Evolutionary conservation across 2,113 vertebrate species (phyloP).

Genomic region (Odontophorus gujanensis): DNA sequence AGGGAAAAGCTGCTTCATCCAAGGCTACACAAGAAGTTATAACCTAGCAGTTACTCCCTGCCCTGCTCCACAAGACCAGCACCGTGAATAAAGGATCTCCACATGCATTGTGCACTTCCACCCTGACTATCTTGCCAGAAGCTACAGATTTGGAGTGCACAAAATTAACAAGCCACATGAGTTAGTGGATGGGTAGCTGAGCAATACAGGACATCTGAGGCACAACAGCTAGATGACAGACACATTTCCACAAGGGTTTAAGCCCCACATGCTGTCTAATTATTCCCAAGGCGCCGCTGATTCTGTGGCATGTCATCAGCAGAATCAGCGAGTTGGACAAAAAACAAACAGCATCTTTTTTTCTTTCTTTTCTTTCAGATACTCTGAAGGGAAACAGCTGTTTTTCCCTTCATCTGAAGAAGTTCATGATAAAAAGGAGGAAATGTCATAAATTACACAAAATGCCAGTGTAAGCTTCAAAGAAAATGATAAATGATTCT

Average conservation of each 20-base stretch:
- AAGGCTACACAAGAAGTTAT: background rate
- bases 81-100: background rate
- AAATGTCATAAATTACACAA: slow-evolving; percentile 82
- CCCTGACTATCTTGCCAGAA: background rate
- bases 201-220: slow-evolving; percentile 69
- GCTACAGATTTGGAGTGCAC: background rate
- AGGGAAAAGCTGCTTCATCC: background rate
- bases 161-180: slow-evolving; percentile 32
- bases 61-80: background rate
- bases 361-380: slow-evolving; percentile 68
- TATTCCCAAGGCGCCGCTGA: slow-evolving; percentile 60
- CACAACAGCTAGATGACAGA: slow-evolving; percentile 66
- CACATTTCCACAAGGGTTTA: slow-evolving; percentile 60
- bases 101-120: background rate
- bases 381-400: slow-evolving; percentile 78
- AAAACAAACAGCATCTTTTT: slow-evolving; percentile 72
- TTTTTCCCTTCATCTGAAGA: slow-evolving; percentile 78
- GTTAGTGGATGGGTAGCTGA: slow-evolving; percentile 55
- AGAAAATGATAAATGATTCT: slow-evolving; percentile 82
- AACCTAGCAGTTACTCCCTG: background rate
- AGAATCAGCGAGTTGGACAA: slow-evolving; percentile 64
- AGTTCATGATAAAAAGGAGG: slow-evolving; percentile 77
- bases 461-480: slow-evolving; percentile 81
- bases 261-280: slow-evolving; percentile 61
- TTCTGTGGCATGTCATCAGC: slow-evolving; percentile 71